Evolutionary conservation across 2,113 vertebrate genomes (phyloP), one percentile per base, ranked within the genome.

Genomic region (Puma concolor): DNA sequence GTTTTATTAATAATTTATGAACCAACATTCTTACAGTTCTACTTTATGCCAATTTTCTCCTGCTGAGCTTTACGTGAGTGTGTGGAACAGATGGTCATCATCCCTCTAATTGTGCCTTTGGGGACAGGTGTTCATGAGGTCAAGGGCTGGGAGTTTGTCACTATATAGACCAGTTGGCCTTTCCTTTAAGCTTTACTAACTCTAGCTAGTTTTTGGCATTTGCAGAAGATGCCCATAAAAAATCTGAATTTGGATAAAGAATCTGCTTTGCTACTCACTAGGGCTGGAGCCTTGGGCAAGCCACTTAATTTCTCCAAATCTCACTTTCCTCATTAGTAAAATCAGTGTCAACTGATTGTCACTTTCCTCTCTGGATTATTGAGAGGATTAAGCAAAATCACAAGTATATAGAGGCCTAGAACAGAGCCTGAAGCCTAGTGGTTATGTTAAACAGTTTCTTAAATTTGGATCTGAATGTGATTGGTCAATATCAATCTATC

Each of bases 121-220:
- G 77, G 66, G 77, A 88, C 52, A 83, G 67, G 80, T 92, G 92
- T 92, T 94, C 95, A 91, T 0, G 11, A 86, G 79, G 82, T 80
- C 88, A 95, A 94, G 86, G 88, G 36, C 81, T 91, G 64, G n/a
- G 44, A 95, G 50, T 79, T 95, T 97, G 91, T 89, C 93, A 87
- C 29, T 64, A 33, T 44, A 31, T 9, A 50, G 64, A 67, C 19
- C 64, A 76, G 38, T 23, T 33, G 48, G 25, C 77, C 89, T 95
- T 94, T 74, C 25, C 27, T n/a, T 38, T 27, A 81, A 50, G 52
- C 52, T 48, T 88, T 36, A 1, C n/a, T 48, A 69, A 60, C 27
- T 66, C 63, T 23, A 54, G 9, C 38, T 0, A 14, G 31, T 54
- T 64, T 89, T 29, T 10, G 14, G 54, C 25, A 91, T 44, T 31